A percentile compares a stretch with the other conserved stretches of the same genome.
Evolutionary conservation across 2,888 invertebrate species (phyloP).

Genomic region (Eupithecia pulchellata): DNA sequence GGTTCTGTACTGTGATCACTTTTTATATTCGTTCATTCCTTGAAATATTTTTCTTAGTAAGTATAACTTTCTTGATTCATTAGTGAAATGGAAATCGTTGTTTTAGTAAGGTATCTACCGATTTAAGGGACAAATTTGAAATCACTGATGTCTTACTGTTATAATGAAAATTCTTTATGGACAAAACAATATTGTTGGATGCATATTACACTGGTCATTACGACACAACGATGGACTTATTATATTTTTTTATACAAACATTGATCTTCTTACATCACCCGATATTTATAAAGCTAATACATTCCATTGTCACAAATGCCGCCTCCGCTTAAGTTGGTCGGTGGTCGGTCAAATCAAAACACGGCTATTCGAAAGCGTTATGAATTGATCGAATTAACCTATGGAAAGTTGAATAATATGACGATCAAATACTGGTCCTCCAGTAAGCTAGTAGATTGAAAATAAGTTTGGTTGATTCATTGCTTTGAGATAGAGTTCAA

Average conservation of each 20-base stretch:
- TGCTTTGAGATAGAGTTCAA: neutral
- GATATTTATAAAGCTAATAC: constrained; percentile 41
- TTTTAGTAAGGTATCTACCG: no score
- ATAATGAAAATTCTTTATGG: no score
- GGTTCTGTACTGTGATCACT: neutral
- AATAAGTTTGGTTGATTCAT: constrained; percentile 5
- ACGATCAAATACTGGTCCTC: constrained; percentile 19
- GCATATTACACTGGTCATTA: neutral
- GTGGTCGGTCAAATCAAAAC: constrained; percentile 54
- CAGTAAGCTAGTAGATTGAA: constrained; percentile 21
- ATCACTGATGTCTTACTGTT: neutral
- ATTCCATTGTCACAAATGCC: constrained; percentile 56
- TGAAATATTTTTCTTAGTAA: neutral
- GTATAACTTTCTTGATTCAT: neutral
- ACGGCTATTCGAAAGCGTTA: constrained; percentile 43
- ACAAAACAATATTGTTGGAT: no score
- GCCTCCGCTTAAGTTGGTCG: constrained; percentile 37
- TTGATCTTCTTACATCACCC: neutral
- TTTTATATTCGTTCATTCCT: neutral
- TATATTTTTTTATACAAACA: neutral
- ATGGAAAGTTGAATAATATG: constrained; percentile 38
- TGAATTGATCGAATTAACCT: constrained; percentile 40
- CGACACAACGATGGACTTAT: neutral
- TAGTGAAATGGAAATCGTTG: neutral
- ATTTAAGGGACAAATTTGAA: neutral